Evolutionary conservation across 2,888 invertebrate genomes (phyloP).

Genomic region (Tricholauxania praeusta): DNA sequence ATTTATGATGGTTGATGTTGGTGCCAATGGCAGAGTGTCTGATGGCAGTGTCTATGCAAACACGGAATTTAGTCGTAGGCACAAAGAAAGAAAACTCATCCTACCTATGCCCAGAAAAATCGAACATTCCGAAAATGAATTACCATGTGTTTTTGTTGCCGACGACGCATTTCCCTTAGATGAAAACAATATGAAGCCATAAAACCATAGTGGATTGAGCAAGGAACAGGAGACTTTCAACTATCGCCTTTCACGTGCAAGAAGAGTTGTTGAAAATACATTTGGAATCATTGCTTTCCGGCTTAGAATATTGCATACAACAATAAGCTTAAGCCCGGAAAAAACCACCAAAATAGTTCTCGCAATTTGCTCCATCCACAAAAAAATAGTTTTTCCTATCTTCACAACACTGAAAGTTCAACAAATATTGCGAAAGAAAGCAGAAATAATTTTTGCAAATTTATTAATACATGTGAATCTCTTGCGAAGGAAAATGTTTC

Average conservation of each 20-base stretch:
- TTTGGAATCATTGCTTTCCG: slow-evolving; percentile 50
- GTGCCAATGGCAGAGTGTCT: slow-evolving; percentile 16
- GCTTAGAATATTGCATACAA: slow-evolving; percentile 51
- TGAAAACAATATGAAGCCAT: slow-evolving; percentile 30
- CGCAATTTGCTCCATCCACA: slow-evolving; percentile 45
- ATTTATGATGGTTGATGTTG: slow-evolving; percentile 33
- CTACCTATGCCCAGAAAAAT: no score
- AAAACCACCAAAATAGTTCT: slow-evolving; percentile 32
- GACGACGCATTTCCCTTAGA: slow-evolving; percentile 35
- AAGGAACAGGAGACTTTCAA: slow-evolving; percentile 35
- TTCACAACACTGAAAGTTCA: no score
- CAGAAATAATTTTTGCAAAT: no score
- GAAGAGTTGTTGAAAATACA: slow-evolving; percentile 43
- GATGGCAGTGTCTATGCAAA: slow-evolving; percentile 14
- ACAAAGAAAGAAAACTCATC: no score
- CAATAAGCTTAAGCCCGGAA: slow-evolving; percentile 45
- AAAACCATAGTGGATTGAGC: not conserved
- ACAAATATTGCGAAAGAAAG: no score
- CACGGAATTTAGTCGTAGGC: no score
- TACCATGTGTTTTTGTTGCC: slow-evolving; percentile 18
- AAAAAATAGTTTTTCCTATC: not conserved
- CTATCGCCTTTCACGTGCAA: slow-evolving; percentile 40
- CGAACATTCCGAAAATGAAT: no score
- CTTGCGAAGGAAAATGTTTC: no score
- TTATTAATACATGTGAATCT: no score